Base-by-base conservation (phyloP, 37 sponge, comb jelly and placozoan genomes). In the Axinella damicornis region DNA sequence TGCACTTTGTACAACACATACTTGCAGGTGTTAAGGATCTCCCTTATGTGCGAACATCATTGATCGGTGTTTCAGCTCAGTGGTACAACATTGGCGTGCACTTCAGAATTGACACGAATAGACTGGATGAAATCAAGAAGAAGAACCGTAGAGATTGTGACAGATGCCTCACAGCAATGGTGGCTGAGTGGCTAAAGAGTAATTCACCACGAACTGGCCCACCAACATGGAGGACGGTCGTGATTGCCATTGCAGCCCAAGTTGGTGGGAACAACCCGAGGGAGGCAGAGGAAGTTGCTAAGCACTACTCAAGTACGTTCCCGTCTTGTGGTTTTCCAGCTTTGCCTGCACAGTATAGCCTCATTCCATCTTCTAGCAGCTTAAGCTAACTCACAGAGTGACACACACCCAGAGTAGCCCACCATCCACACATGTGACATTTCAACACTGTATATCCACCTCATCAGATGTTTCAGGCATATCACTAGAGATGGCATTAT, bases 161-260 rank as follows among this genome's bases (percentile, higher is more conserved):
- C 22, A 14, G 69, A 31, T 68, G 81, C 22, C 53, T 80, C 35
- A 80, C 81, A 32, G 30, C 19, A 2, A 69, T 69, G 56, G 16
- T 80, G 31, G 57, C 55, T 2, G 69, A 80, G 57, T 80, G 81
- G 81, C 69, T 80, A 1, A 65, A 68, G 25, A 80, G 53, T 69
- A 30, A 31, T 25, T 28, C 16, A 12, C 71, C 71, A 35, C 31
- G 19, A 21, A 15, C 1, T 52, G 65, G 15, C 24, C 15, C 34
- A 9, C 46, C 65, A 22, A 57, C 69, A 12, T 80, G 81, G 81
- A 68, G 33, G 35, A 56, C 30, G n/a, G 69, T 80, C 12, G 70
- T 80, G 32, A 55, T 18, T 56, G 58, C 70, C 2, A 46, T 80
- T 12, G 41, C 69, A 18, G 39, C 69, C 5, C 53, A 55, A 1